Evolutionary conservation across 37 sponge, comb jelly and placozoan genomes (phyloP), one percentile per base, ranked within the genome.

Genomic region (Eunapius fragilis): DNA sequence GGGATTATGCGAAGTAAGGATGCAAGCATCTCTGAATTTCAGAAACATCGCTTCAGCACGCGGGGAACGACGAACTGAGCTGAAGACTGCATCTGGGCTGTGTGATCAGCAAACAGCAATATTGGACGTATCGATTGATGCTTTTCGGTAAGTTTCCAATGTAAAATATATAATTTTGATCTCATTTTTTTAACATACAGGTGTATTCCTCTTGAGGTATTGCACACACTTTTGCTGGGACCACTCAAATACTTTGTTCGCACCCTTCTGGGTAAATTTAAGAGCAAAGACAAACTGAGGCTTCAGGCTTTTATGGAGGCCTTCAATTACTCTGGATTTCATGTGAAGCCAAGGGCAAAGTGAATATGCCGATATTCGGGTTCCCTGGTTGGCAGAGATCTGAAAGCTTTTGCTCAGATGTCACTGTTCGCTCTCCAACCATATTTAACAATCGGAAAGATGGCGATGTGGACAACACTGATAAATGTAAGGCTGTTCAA

Each of bases 381-480:
- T 23, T 89, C 89, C n/a, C 83, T 88, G 77, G 84, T 88, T 25
- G 89, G 89, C 9, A 58, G 89, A 70, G 89, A 89, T 47, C 84
- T 74, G 30, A 89, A 87, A 38, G 87, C 75, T 49, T 80, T 58
- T 50, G 81, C 81, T 25, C 87, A 80, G 68, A 80, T 79, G 48
- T 49, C 74, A 33, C 73, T 79, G n/a, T 87, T 80, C 24, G 36
- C 77, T 25, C 23, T 88, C 25, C 14, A 22, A n/a, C 77, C 78
- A 30, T 76, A 76, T 71, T 67, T 74, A 31, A 17, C 50, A 31
- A 33, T 28, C 14, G 24, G 31, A 31, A 33, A 84, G 35, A 84
- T 50, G 67, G 27, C 31, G 28, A 58, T 84, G 25, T 84, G 75
- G 84, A 30, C 31, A 25, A 34, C 34, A 23, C 81, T 80, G 17